These are phyloP conservation scores for Dinocampus coccinellae DNA, from an alignment of 2,888 invertebrate genomes.

Conservation along the genomic window DNA sequence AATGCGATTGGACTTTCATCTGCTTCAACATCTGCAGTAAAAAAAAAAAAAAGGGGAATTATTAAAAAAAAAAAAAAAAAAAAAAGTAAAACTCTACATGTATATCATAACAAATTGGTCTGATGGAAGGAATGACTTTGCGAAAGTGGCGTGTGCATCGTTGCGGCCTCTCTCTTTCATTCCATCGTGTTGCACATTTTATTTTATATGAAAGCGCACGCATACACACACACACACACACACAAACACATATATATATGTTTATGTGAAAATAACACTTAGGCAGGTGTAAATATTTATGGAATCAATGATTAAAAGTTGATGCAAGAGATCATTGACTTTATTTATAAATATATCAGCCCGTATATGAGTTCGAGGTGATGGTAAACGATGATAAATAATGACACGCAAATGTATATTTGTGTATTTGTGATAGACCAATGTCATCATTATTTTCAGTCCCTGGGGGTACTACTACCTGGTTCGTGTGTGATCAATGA, in stretches of 20 bases:
- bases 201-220: background rate
- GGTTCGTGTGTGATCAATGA: background rate
- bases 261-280: background rate
- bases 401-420: background rate
- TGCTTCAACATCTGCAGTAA: background rate
- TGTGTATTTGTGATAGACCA: background rate
- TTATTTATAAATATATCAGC: background rate
- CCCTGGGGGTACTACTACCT: background rate
- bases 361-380: background rate
- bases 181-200: conserved; percentile 3
- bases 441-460: background rate
- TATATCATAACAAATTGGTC: conserved; percentile 27
- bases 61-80: conserved; percentile 13
- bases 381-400: background rate
- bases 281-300: conserved; percentile 21
- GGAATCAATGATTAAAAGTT: background rate
- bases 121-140: conserved; percentile 42
- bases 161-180: conserved; percentile 7
- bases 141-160: conserved; percentile 32
- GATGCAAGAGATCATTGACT: background rate
- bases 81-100: no score
- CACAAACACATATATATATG: no score
- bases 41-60: background rate
- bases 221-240: no score
- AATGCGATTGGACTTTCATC: conserved; percentile 1